Base-by-base conservation (phyloP, 2,797 vertebrate genomes). In the Centropyge bicolor region DNA sequence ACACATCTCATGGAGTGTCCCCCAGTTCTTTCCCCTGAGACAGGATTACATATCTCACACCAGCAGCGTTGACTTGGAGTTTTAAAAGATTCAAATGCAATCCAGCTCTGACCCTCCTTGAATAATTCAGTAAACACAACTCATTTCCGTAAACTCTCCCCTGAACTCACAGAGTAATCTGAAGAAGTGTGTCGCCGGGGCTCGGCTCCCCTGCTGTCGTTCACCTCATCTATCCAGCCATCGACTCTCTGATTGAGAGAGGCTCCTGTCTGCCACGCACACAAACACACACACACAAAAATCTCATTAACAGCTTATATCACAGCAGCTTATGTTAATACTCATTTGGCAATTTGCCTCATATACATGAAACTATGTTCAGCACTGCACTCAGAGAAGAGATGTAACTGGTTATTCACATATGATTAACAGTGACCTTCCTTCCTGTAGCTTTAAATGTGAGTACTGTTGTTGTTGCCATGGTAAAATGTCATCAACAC, bases 161-260 rank as follows among this genome's bases (percentile, higher is more conserved):
- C 2, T 56, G 8, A 70, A 86, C 91, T 93, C 72, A 95, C 94
- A 68, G 20, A 49, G 64, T 40, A 77, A 11, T 90, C 83, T 20
- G 59, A 10, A 20, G 61, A 22, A 6, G 78, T 13, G 19, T 67
- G 52, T 24, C 35, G 74, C n/a, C 38, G 68, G 66, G 74, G 17
- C 43, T 77, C 82, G 0, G 70, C 41, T 43, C 8, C 78, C 82
- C 95, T 93, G 49, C 93, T 95, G 83, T 92, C 87, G 7, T 89
- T 80, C 20, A 93, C 91, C 19, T 90, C 84, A 5, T 92, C 87
- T 7, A 45, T 83, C 95, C 95, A 95, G 20, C 22, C 36, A 1
- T 93, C 88, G 0, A 88, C 83, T 73, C 19, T 91, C 83, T 93
- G 91, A 90, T 94, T 91, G 24, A 95, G 89, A 40, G 73, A 16